These are phyloP conservation scores for Lagorchestes hirsutus DNA, from an alignment of 2,797 vertebrate genomes.

Conservation along the genomic window DNA sequence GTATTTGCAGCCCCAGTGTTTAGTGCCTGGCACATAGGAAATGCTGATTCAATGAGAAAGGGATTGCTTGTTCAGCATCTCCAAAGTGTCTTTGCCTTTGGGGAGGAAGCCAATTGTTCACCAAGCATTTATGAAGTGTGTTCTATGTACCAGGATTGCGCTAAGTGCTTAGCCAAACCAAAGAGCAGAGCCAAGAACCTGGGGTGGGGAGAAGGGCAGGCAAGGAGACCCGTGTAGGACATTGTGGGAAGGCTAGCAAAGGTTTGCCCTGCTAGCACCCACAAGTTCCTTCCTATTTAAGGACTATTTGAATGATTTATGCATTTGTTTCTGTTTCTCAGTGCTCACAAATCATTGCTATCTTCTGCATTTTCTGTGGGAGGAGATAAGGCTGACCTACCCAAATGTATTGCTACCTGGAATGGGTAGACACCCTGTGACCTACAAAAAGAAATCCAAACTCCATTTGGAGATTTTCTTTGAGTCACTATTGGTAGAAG, in stretches of 20 bases:
- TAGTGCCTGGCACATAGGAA: neutral
- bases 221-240: neutral
- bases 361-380: neutral
- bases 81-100: neutral
- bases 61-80: neutral
- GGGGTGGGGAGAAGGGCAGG: neutral
- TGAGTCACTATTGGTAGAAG: neutral
- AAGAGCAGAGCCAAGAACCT: neutral
- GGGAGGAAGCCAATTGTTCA: neutral
- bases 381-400: neutral
- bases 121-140: neutral
- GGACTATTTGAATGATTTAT: neutral
- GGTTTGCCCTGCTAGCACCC: neutral
- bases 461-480: neutral
- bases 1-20: neutral
- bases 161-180: neutral
- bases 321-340: neutral
- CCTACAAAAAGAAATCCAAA: neutral
- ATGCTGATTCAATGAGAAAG: neutral
- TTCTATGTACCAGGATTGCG: neutral
- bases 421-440: neutral
- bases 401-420: neutral
- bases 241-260: neutral
- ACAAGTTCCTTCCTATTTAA: neutral
- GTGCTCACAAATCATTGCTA: neutral